These are phyloP conservation scores for Basileuterus tristriatus DNA, from an alignment of 2,797 vertebrate genomes.

Conservation along the genomic window DNA sequence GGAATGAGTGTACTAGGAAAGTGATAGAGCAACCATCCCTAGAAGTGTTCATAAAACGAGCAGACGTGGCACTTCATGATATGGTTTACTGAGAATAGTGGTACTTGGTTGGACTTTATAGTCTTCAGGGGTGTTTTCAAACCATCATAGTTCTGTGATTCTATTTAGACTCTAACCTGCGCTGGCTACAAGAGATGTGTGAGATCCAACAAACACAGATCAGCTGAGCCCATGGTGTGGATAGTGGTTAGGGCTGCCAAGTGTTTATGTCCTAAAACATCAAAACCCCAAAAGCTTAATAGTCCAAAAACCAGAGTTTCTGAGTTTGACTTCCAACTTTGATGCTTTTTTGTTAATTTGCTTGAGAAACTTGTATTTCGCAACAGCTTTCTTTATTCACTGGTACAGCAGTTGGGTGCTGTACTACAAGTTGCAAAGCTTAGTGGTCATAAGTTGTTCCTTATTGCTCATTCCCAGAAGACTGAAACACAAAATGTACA, in stretches of 20 bases:
- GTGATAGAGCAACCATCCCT: not conserved
- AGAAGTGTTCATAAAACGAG: not conserved
- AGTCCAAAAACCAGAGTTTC: not conserved
- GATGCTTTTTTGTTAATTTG: not conserved
- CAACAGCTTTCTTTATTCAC: not conserved
- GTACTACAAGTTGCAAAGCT: not conserved
- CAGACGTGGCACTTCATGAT: not conserved
- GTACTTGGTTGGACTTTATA: not conserved
- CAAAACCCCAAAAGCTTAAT: not conserved
- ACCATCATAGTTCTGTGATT: not conserved
- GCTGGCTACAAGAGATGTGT: not conserved
- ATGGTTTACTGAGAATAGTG: not conserved
- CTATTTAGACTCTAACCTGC: not conserved
- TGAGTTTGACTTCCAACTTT: not conserved
- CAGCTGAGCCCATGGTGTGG: not conserved
- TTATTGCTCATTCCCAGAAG: not conserved
- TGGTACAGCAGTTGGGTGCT: not conserved
- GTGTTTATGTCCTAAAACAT: not conserved
- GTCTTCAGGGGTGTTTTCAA: not conserved
- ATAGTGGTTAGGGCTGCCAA: not conserved
- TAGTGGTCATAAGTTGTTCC: not conserved
- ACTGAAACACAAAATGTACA: not conserved
- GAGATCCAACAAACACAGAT: not conserved
- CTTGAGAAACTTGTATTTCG: not conserved
- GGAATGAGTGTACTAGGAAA: not conserved